Conservation (phyloP, 2,888 invertebrate genomes). For the Incurvaria masculella region DNA sequence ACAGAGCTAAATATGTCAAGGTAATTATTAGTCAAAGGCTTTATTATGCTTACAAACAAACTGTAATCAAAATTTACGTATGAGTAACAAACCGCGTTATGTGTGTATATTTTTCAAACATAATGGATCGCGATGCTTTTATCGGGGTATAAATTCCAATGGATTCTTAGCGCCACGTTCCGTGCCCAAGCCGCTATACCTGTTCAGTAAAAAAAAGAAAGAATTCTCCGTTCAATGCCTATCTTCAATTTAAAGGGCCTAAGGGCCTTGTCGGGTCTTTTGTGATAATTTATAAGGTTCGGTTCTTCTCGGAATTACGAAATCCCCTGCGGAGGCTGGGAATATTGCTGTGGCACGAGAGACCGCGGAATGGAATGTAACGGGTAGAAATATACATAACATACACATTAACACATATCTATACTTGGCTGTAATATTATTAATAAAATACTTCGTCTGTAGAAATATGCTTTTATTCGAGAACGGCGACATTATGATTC, state of each 20-base stretch:
- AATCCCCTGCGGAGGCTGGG: constrained; percentile 28
- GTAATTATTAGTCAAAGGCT: too few species aligned
- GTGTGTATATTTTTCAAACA: too few species aligned
- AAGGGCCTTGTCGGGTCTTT: constrained; percentile 52
- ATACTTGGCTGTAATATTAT: too few species aligned
- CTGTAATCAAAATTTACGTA: too few species aligned
- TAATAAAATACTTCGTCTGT: too few species aligned
- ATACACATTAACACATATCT: too few species aligned
- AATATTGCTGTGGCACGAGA: neutral
- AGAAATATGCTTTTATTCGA: too few species aligned
- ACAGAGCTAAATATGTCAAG: too few species aligned
- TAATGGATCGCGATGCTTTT: constrained; percentile 8
- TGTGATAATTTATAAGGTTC: constrained; percentile 56
- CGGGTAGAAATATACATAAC: constrained; percentile 34
- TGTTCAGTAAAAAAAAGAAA: constrained; percentile 43
- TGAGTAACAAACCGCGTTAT: too few species aligned
- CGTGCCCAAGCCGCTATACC: constrained; percentile 29
- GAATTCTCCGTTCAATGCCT: neutral
- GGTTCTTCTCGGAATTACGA: constrained; percentile 55
- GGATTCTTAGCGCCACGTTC: constrained; percentile 44
- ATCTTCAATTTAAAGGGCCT: neutral
- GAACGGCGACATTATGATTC: too few species aligned
- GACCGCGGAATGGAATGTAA: constrained; percentile 46
- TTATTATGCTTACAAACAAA: too few species aligned
- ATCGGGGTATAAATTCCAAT: constrained; percentile 41